phyloP scores from a whole-genome alignment of 1,140 invertebrate species.

The Drosophila quadrilineata region DNA sequence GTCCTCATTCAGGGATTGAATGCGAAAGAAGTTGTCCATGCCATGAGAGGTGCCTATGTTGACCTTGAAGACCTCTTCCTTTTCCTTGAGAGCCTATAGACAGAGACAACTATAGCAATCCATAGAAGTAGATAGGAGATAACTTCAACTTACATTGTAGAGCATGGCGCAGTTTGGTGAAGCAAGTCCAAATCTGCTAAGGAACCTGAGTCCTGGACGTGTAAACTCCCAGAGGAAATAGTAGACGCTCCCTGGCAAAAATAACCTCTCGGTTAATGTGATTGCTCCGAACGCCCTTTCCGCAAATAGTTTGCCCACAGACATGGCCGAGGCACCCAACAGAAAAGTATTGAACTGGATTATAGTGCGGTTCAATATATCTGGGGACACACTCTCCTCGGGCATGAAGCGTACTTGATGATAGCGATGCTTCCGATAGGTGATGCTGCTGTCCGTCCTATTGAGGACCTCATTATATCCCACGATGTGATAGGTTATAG shows the following conservation, averaged over 20 bases:
- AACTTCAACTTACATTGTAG: slow-evolving; percentile 81
- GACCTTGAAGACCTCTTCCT: slow-evolving; percentile 84
- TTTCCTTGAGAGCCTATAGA: slow-evolving; percentile 84
- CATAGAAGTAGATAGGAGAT: too few relatives aligned
- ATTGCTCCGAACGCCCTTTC: slow-evolving; percentile 82
- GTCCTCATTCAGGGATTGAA: slow-evolving; percentile 63
- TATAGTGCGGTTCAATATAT: slow-evolving; percentile 84
- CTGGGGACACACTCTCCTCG: slow-evolving; percentile 82
- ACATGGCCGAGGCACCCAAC: slow-evolving; percentile 84
- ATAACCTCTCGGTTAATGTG: slow-evolving; percentile 77
- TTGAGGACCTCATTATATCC: slow-evolving; percentile 81
- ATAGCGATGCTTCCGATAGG: slow-evolving; percentile 83
- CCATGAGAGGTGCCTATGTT: slow-evolving; percentile 84
- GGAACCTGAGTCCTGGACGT: slow-evolving; percentile 83
- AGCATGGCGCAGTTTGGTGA: slow-evolving; percentile 85
- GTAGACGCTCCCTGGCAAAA: slow-evolving; percentile 83
- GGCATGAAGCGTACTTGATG: slow-evolving; percentile 83
- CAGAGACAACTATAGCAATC: slow-evolving; percentile 25
- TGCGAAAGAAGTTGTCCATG: slow-evolving; percentile 84
- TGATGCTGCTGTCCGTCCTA: slow-evolving; percentile 84
- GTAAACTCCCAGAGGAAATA: slow-evolving; percentile 86
- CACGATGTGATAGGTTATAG: slow-evolving; percentile 83
- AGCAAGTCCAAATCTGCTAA: slow-evolving; percentile 81
- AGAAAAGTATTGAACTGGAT: slow-evolving; percentile 84
- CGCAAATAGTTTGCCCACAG: slow-evolving; percentile 83